Percentiles rank a stretch among this genome's conserved stretches.
Conservation (phyloP, 1,140 invertebrate genomes). For the Dufourea novaeangliae region DNA sequence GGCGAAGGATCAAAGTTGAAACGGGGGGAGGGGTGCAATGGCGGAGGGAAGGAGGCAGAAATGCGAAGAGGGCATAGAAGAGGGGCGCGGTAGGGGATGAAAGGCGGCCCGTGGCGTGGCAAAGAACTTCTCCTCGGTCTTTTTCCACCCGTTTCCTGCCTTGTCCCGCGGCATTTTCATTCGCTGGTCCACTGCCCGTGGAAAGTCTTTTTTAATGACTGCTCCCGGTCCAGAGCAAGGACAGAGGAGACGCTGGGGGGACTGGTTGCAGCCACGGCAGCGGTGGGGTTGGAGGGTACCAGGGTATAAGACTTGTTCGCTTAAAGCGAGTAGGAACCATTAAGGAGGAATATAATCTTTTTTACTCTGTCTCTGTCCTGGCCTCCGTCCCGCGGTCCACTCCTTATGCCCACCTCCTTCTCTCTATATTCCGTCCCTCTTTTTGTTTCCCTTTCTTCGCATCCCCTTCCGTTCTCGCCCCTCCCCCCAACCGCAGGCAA, state of each 20-base stretch:
- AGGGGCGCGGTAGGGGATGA: conserved; percentile 32
- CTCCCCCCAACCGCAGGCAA: too few species aligned
- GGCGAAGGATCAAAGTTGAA: conserved; percentile 27
- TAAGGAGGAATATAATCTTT: conserved; percentile 51
- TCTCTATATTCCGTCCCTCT: background rate
- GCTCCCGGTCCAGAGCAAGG: conserved; percentile 39
- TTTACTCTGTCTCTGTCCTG: conserved; percentile 5
- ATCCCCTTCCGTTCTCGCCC: conserved; percentile 1
- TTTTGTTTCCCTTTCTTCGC: too few species aligned
- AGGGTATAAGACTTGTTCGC: conserved; percentile 36
- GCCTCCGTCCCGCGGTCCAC: background rate
- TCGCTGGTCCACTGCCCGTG: conserved; percentile 40
- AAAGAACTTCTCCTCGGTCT: conserved; percentile 31
- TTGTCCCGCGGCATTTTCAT: conserved; percentile 13
- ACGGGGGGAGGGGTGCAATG: background rate
- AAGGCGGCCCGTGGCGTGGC: conserved; percentile 18
- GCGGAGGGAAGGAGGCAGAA: conserved; percentile 12
- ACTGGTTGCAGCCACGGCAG: background rate
- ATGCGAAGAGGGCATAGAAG: background rate
- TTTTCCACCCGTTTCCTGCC: conserved; percentile 36
- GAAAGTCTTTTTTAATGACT: conserved; percentile 58
- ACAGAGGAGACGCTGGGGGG: background rate
- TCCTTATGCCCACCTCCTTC: conserved; percentile 21
- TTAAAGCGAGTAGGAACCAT: conserved; percentile 48
- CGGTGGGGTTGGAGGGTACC: conserved; percentile 19